Evolutionary conservation across 2,888 invertebrate genomes (phyloP), one percentile per base, ranked within the genome.

Genomic region (Drosophila eohydei): DNA sequence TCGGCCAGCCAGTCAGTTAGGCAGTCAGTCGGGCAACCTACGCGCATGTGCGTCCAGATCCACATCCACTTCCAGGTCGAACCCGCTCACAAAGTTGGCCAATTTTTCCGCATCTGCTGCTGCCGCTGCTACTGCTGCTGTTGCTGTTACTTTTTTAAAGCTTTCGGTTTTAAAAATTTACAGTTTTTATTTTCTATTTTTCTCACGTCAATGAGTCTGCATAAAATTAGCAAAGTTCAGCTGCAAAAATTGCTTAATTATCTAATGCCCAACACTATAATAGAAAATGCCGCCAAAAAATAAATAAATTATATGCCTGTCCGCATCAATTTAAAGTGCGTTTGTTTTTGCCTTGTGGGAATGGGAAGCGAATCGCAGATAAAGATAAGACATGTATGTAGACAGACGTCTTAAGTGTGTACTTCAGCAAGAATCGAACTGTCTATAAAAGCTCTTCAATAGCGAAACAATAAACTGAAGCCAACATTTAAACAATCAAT

Each of bases 41-140:
- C 88, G 83, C 83, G 78, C 86, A 65, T 56, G 69, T 82, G 80
- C 80, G 81, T 81, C 78, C 74, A 68, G 62, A 46, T 74, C 69
- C 66, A 75, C 66, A 62, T 74, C 60, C 76, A 71, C 73, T 75
- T 84, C 83, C 83, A 84, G 83, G 80, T 80, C 76, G 80, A 50
- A 68, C 69, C 56, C 58, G 56, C 70, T 71, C 51, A 34, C 54
- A 51, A 41, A 69, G 74, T 78, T 81, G 69, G 75, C 69, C 89
- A 77, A 81, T 79, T 84, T 89, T 84, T 89, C 84, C 84, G 84
- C 84, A 89, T 88, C 67, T 80, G 59, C 44, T 26, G 48, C 55
- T 52, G 21, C 21, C 21, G 21, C 21, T 21, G 43, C 28, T 63
- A 21, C n/a, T 14, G 4, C 38, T 63, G 60, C 46, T 58, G 44